A percentile compares a stretch with the other conserved stretches of the same genome.
These are phyloP conservation scores for Pygocentrus nattereri DNA, from an alignment of 2,797 vertebrate species.

Conservation along the genomic window DNA sequence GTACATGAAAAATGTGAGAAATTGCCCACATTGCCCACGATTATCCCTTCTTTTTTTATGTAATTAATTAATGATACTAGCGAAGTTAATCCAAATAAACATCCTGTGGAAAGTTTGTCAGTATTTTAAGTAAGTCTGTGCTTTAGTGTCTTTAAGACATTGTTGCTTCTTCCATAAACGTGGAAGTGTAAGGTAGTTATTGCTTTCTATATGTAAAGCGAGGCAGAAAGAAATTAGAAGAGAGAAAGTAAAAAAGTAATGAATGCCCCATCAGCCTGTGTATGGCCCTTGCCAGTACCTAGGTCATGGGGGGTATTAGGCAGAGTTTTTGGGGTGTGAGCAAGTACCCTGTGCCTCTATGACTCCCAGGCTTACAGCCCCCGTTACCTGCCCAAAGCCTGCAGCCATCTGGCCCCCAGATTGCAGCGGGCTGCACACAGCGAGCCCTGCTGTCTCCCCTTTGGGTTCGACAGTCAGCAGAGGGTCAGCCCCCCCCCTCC, in stretches of 20 bases:
- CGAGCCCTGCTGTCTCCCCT: conserved; percentile 83
- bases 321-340: conserved; percentile 67
- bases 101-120: conserved; percentile 51
- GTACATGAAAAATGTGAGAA: neutral
- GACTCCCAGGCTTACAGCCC: conserved; percentile 63
- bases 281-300: conserved; percentile 72
- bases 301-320: conserved; percentile 76
- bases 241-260: conserved; percentile 48
- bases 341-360: conserved; percentile 73
- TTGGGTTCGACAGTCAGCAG: conserved; percentile 85
- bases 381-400: conserved; percentile 83
- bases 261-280: conserved; percentile 64
- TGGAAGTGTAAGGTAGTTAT: neutral
- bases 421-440: conserved; percentile 80
- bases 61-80: neutral
- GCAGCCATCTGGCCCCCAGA: conserved; percentile 92
- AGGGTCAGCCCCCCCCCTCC: conserved; percentile 84
- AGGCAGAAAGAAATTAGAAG: conserved; percentile 32
- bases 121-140: neutral
- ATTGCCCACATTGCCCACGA: neutral
- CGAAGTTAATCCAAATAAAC: conserved; percentile 31
- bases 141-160: conserved; percentile 3
- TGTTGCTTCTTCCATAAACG: neutral
- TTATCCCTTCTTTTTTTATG: conserved; percentile 14
- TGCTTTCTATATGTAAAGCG: neutral